Base-by-base conservation (phyloP, 64 coral and sea anemone species). In the Acropora tenuis region DNA sequence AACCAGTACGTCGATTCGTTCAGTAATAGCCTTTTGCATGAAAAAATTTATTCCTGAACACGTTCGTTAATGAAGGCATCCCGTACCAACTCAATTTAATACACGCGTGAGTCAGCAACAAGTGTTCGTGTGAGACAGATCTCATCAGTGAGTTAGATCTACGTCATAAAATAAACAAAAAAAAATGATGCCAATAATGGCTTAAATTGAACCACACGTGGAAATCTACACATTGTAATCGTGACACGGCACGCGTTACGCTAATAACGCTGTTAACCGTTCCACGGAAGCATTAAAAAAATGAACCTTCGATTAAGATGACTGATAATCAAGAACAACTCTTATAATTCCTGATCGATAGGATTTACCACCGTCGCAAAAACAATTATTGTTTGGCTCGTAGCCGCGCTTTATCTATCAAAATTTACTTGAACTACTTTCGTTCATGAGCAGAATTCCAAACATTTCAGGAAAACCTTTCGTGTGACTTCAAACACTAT, bases 131-230 rank as follows among this genome's bases (percentile, higher is more conserved):
- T 49, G 75, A 10, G 43, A 78, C 45, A 16, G 10, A 55, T 11
- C 45, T 47, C 11, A 63, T 13, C 75, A 18, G 75, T 78, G 45
- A 42, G 45, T 15, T n/a, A 48, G 44, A 78, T n/a, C 48, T 78
- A 42, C 75, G 75, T 78, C 75, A 78, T 78, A 42, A 16, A 78
- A 78, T 78, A 78, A 78, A 78, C 75, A 10, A 5, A 55, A 78
- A 78, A 46, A 18, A 76, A 76, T 48, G n/a, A 78, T 78, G 49
- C 44, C 4, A 48, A 78, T 78, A 78, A 78, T 78, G 45, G 18
- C 75, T 78, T 78, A 78, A 78, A 48, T 4, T 15, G 30, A 30
- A 30, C 11, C 75, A 47, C 45, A 78, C 75, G 75, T 78, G 45
- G 30, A 78, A 13, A 46, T 48, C 15, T 78, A 49, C 44, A 46